Base-by-base conservation (phyloP, 2,888 invertebrate species). In the Subacronicta megacephala region DNA sequence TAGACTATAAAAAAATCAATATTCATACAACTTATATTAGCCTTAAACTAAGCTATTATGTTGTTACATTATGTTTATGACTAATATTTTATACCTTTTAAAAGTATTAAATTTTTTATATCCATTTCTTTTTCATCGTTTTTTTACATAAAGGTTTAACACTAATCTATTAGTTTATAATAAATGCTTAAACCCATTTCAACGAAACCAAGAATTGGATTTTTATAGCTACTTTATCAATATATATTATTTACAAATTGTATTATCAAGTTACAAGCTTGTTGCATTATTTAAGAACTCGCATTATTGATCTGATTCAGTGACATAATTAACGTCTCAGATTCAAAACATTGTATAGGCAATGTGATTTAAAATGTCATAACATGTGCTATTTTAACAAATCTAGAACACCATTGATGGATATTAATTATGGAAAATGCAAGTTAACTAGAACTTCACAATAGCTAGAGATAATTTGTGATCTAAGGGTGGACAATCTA, bases 51-150 rank as follows among this genome's bases (percentile, higher is more conserved):
- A 43, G 40, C 53, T 68, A 68, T 60, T 65, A 68, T 60, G 53
- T 45, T 16, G 47, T 60, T 73, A 72, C 45, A 52, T 47, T 70
- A 55, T 42, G 20, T 31, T 38, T 49, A 43, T 45, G 15, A 40
- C 56, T 65, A 67, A 58, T 61, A 67, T 75, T 71, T 79, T 75
- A 83, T 87, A 84, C 82, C 68, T 84, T 86, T 84, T 70, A 65
- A 83, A 79, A 84, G 81, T 85, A 83, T 82, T 83, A 83, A 88
- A 80, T 78, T 82, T 52, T 63, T 60, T 64, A 53, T 64, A 74
- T 73, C 57, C 74, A 53, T 29, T 66, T 77, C 72, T 12, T 60
- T 68, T 44, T 55, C 41, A 61, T 62, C n/a, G 75, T 78, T 70
- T 65, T 74, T 72, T 73, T 80, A 75, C 70, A 64, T 75, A 18